phyloP scores from a whole-genome alignment of 1,140 invertebrate genomes.

The Ips typographus region DNA sequence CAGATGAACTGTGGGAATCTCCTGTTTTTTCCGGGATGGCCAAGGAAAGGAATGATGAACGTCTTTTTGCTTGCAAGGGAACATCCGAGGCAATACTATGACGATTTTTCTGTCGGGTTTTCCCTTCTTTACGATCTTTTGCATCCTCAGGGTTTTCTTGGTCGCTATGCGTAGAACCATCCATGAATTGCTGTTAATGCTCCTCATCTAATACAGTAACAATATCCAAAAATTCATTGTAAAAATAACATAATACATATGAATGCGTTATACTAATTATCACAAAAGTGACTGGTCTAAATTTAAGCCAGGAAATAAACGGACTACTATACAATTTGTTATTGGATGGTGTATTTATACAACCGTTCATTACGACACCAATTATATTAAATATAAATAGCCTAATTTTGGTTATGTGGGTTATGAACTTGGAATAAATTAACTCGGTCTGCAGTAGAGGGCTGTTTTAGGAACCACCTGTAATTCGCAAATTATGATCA shows the following conservation, averaged over 20 bases:
- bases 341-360: too few species aligned
- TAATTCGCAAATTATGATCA: too few species aligned
- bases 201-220: not conserved
- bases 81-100: slow-evolving; percentile 41
- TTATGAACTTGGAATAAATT: too few species aligned
- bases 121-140: not conserved
- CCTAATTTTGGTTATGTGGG: too few species aligned
- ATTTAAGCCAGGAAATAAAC: too few species aligned
- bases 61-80: slow-evolving; percentile 33
- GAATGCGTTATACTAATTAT: not conserved
- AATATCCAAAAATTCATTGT: not conserved
- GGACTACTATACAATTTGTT: too few species aligned
- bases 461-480: too few species aligned
- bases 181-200: not conserved
- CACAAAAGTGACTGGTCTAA: not conserved
- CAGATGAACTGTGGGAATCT: not conserved
- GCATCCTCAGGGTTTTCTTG: not conserved
- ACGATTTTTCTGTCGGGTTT: slow-evolving; percentile 4
- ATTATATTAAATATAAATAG: too few species aligned
- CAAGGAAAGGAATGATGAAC: slow-evolving; percentile 54
- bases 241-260: not conserved
- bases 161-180: not conserved
- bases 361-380: too few species aligned
- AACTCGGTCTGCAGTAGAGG: too few species aligned
- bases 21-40: slow-evolving; percentile 50